A percentile compares a stretch with the other conserved stretches of the same genome.
phyloP scores from a whole-genome alignment of 2,113 vertebrate genomes.

The Mesitornis unicolor region DNA sequence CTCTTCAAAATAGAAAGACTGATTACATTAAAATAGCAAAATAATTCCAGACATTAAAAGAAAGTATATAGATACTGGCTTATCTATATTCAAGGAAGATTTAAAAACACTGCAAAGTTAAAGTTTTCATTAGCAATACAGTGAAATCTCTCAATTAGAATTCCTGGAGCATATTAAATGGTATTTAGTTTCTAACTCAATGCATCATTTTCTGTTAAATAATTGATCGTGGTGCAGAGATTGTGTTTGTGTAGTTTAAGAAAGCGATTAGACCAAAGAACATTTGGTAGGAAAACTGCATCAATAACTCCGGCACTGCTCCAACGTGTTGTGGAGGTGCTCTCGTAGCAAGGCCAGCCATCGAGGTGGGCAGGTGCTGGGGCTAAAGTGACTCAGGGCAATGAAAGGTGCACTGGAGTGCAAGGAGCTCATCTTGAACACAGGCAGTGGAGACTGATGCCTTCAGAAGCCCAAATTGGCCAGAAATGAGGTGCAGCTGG shows the following conservation, averaged over 20 bases:
- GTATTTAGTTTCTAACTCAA: slow-evolving; percentile 79
- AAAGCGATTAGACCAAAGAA: slow-evolving; percentile 74
- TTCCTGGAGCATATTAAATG: slow-evolving; percentile 76
- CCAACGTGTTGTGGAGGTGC: background rate
- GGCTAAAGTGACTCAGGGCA: background rate
- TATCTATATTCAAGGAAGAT: slow-evolving; percentile 71
- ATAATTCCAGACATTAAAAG: slow-evolving; percentile 57
- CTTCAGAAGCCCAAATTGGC: background rate
- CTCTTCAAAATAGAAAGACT: slow-evolving; percentile 42
- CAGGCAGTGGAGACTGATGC: background rate
- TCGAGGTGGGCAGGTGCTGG: accelerated
- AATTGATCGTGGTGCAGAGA: slow-evolving; percentile 79
- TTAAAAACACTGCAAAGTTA: slow-evolving; percentile 65
- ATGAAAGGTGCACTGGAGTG: background rate
- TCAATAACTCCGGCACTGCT: slow-evolving; percentile 47
- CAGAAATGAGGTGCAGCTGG: accelerated
- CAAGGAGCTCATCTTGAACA: background rate
- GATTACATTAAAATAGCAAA: slow-evolving; percentile 71
- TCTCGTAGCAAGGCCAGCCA: background rate
- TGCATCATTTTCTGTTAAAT: slow-evolving; percentile 83
- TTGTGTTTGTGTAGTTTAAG: slow-evolving; percentile 82
- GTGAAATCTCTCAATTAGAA: slow-evolving; percentile 71
- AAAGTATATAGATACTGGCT: slow-evolving; percentile 71
- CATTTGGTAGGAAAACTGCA: slow-evolving; percentile 67
- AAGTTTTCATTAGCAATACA: slow-evolving; percentile 73